Conservation (phyloP, 2,888 invertebrate species). For the Homarus gammarus region DNA sequence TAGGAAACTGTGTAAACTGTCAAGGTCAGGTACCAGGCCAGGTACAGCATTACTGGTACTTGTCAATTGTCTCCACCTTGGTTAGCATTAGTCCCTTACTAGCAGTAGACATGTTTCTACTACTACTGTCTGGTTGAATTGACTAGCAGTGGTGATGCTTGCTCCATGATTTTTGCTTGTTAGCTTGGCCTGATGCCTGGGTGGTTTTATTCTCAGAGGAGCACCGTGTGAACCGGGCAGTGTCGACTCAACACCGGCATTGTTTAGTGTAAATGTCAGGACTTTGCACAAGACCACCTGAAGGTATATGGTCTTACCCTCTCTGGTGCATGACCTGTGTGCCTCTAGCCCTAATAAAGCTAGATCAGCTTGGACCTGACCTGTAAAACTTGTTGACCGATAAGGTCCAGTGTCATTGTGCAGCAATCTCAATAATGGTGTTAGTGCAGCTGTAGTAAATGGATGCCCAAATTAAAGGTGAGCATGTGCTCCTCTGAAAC, state of each 20-base stretch:
- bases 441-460: conserved; percentile 20
- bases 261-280: conserved; percentile 15
- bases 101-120: conserved; percentile 25
- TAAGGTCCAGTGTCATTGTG: conserved; percentile 18
- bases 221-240: conserved; percentile 30
- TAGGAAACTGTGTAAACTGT: conserved; percentile 46
- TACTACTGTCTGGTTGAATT: neutral
- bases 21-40: conserved; percentile 43
- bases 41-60: conserved; percentile 36
- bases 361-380: conserved; percentile 22
- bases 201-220: conserved; percentile 26
- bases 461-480: conserved; percentile 25
- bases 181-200: conserved; percentile 64
- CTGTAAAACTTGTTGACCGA: conserved; percentile 2
- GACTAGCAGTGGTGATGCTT: conserved; percentile 32
- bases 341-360: conserved; percentile 23
- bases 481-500: conserved; percentile 47
- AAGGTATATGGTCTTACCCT: conserved; percentile 4
- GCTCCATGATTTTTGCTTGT: conserved; percentile 54
- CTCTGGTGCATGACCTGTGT: conserved; percentile 7
- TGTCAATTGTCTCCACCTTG: conserved; percentile 35
- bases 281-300: conserved; percentile 4
- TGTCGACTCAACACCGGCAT: neutral
- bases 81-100: conserved; percentile 35
- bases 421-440: conserved; percentile 52